These are phyloP conservation scores for Sprattus sprattus DNA, from an alignment of 2,113 vertebrate genomes.

Conservation along the genomic window DNA sequence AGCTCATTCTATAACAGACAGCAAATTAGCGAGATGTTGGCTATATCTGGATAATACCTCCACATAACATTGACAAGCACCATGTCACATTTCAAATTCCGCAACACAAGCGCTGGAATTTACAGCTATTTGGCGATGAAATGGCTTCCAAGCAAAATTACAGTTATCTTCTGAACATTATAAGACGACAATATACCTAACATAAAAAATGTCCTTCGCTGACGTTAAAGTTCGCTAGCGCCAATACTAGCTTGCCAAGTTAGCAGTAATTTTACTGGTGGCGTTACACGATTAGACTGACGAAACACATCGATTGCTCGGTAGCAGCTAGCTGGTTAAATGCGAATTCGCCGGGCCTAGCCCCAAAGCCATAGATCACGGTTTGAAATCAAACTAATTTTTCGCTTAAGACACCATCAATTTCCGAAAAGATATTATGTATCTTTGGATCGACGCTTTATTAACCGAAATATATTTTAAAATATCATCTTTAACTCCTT, in stretches of 20 bases:
- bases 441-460: slow-evolving; percentile 21
- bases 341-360: slow-evolving; percentile 65
- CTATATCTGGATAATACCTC: neutral
- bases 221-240: neutral
- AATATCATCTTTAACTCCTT: neutral
- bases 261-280: slow-evolving; percentile 5
- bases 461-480: slow-evolving; percentile 24
- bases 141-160: neutral
- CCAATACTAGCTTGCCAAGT: neutral
- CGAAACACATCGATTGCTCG: slow-evolving; percentile 38
- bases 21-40: neutral
- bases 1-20: neutral
- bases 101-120: slow-evolving; percentile 16
- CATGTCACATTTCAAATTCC: neutral
- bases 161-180: neutral
- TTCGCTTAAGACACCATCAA: neutral
- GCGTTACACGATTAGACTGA: slow-evolving; percentile 17
- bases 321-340: slow-evolving; percentile 22
- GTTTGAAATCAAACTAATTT: slow-evolving; percentile 43
- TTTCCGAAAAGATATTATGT: neutral
- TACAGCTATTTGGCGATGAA: neutral
- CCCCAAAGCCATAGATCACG: slow-evolving; percentile 56
- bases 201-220: neutral
- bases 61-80: slow-evolving; percentile 18
- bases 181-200: neutral